Evolutionary conservation across 1,140 invertebrate genomes (phyloP).

Genomic region (Bombus waltoni): DNA sequence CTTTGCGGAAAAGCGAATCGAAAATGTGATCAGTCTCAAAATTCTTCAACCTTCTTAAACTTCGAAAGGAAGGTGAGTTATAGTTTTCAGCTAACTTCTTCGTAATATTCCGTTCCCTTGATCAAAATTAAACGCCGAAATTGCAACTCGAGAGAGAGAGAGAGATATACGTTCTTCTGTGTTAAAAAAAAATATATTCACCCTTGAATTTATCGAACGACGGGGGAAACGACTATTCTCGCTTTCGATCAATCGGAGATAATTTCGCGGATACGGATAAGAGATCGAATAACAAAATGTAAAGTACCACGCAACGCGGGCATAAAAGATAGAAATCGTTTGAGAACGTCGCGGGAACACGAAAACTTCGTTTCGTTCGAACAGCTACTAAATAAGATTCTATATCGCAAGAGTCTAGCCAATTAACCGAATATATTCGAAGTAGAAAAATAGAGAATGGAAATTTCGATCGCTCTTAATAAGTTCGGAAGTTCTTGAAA

Average conservation of each 20-base stretch:
- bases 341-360: background rate
- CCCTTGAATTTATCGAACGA: too few relatives aligned
- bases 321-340: slow-evolving; percentile 13
- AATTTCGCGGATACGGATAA: background rate
- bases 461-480: background rate
- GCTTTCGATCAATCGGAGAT: background rate
- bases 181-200: too few relatives aligned
- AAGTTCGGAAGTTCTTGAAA: background rate
- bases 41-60: background rate
- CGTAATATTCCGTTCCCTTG: background rate
- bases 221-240: background rate
- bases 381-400: background rate
- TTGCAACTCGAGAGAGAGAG: background rate
- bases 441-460: background rate
- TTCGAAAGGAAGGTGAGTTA: background rate
- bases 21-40: background rate
- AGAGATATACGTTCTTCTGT: too few relatives aligned
- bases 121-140: background rate
- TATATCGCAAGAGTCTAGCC: background rate
- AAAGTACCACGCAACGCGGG: background rate
- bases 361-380: background rate
- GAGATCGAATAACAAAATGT: background rate
- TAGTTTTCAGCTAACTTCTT: background rate
- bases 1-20: background rate
- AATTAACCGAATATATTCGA: background rate